phyloP scores from a whole-genome alignment of 2,113 vertebrate genomes.

The Crotalus tigris region DNA sequence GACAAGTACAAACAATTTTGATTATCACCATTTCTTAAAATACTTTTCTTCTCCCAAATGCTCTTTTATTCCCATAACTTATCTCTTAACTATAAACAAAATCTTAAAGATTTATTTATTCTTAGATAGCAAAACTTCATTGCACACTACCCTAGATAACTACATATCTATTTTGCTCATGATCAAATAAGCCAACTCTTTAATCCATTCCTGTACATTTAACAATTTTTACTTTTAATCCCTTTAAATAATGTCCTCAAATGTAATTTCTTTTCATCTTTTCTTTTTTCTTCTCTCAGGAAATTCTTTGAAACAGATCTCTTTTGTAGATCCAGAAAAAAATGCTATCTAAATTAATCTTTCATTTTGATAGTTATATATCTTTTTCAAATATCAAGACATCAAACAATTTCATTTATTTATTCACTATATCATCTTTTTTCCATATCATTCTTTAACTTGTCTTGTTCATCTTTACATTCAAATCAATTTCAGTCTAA shows the following conservation, averaged over 20 bases:
- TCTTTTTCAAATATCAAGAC: neutral
- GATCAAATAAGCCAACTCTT: neutral
- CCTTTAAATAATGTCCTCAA: neutral
- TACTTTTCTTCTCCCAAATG: neutral
- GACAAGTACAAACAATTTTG: neutral
- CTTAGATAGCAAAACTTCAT: neutral
- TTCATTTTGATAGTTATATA: neutral
- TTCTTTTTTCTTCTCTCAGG: neutral
- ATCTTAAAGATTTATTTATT: neutral
- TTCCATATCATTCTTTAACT: neutral
- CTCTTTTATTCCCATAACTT: neutral
- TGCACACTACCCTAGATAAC: neutral
- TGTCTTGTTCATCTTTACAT: neutral
- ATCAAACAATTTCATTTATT: neutral
- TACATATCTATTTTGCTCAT: neutral
- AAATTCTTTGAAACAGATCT: neutral
- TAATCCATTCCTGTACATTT: neutral
- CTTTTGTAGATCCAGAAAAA: neutral
- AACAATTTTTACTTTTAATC: neutral
- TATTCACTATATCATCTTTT: neutral
- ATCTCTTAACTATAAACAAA: neutral
- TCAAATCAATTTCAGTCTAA: neutral
- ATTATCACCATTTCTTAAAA: neutral
- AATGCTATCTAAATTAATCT: neutral
- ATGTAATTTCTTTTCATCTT: neutral